Base-by-base conservation (phyloP, 2,797 vertebrate species). In the Dicrostonyx torquatus region DNA sequence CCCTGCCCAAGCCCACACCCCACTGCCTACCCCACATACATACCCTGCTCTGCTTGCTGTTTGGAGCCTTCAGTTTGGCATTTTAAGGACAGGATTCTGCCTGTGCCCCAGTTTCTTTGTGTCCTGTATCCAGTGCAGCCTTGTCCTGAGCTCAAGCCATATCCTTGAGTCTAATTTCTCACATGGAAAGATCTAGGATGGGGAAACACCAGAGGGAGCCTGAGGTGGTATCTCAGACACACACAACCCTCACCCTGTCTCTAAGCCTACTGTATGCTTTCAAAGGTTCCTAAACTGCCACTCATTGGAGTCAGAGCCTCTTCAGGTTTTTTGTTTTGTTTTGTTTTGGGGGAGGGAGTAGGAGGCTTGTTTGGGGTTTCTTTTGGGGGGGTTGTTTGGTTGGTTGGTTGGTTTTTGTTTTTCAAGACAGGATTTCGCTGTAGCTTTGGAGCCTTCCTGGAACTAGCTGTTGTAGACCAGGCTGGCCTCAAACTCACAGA, bases 81-180 rank as follows among this genome's bases (percentile, higher is more conserved):
- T 80, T 77, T 94, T 72, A 34, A 95, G 93, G 95, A 90, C 83
- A 80, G 64, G 40, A 3, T 70, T 95, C 95, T 85, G 86, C 95
- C 72, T 29, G 5, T 3, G 79, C 20, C 94, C 97, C 86, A 87
- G 96, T 96, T 93, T 80, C 90, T 75, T 55, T 76, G 93, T 91
- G 90, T 93, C 64, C 6, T 53, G 64, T 8, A 22, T 37, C 90
- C 94, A 76, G 92, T 66, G 55, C 95, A 76, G 82, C 92, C n/a
- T 60, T 7, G 37, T 22, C 3, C 66, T 5, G 80, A 2, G 22
- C 40, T 31, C 4, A 45, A 64, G 43, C 50, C 26, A 6, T 10
- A 37, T 58, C 88, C 75, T 90, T 43, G 3, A 15, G 60, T 68
- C 76, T n/a, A 72, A 82, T 31, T 45, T 50, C 26, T 72, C 70